These are phyloP conservation scores for Pelodiscus sinensis DNA, from an alignment of 2,113 vertebrate genomes.

Conservation along the genomic window DNA sequence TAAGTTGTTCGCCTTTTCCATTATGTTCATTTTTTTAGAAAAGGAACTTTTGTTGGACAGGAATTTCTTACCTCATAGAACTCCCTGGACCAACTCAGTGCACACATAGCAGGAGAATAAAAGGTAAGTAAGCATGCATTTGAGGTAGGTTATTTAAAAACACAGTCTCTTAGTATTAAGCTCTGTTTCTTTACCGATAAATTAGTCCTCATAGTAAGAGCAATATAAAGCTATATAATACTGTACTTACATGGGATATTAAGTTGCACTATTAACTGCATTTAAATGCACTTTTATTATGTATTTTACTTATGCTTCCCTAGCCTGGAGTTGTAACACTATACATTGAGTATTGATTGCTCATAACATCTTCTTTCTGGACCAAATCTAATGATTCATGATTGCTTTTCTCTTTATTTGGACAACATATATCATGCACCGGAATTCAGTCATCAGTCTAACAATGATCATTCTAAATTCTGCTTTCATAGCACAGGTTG, in stretches of 20 bases:
- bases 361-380: constrained; percentile 28
- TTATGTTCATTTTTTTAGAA: constrained; percentile 74
- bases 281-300: background rate
- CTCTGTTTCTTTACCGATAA: constrained; percentile 48
- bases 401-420: background rate
- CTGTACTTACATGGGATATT: background rate
- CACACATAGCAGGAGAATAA: constrained; percentile 74
- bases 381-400: background rate
- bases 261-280: constrained; percentile 14
- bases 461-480: background rate
- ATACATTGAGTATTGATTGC: background rate
- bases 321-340: constrained; percentile 2
- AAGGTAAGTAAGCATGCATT: constrained; percentile 61
- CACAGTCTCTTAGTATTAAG: constrained; percentile 40
- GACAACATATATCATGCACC: rapidly evolving
- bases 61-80: constrained; percentile 75
- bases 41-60: constrained; percentile 68
- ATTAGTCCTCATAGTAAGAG: constrained; percentile 24
- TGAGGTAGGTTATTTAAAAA: constrained; percentile 58
- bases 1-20: constrained; percentile 67
- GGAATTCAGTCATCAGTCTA: background rate
- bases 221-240: background rate
- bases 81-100: constrained; percentile 60
- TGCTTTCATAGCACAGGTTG: background rate
- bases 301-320: background rate